These are phyloP conservation scores for Bombus vancouverensis DNA, from an alignment of 1,140 invertebrate species.

Conservation along the genomic window DNA sequence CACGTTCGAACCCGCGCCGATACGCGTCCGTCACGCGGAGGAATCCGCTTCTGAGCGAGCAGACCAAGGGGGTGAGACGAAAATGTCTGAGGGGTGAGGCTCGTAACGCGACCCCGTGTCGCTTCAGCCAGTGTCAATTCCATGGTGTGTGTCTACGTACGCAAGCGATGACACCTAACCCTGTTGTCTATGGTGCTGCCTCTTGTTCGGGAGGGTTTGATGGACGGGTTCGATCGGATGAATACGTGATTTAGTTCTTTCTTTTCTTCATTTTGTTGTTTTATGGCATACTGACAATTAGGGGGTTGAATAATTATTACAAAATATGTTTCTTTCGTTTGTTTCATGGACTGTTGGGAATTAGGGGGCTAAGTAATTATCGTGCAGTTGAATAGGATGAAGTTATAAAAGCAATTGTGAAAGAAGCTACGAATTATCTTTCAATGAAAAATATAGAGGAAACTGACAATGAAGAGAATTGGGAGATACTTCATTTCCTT, in stretches of 20 bases:
- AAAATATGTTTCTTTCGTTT: background rate
- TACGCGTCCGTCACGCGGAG: slow-evolving; percentile 29
- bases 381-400: too few relatives aligned
- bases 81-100: slow-evolving; percentile 38
- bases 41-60: slow-evolving; percentile 32
- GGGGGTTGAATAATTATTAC: background rate
- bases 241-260: background rate
- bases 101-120: slow-evolving; percentile 73
- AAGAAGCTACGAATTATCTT: too few relatives aligned
- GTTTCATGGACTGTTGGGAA: too few relatives aligned
- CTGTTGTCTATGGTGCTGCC: slow-evolving; percentile 11
- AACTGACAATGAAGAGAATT: too few relatives aligned
- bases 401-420: too few relatives aligned
- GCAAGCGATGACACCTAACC: slow-evolving; percentile 48
- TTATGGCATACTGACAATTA: too few relatives aligned
- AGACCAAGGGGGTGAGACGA: slow-evolving; percentile 28
- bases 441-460: too few relatives aligned
- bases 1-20: slow-evolving; percentile 12
- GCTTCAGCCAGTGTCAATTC: slow-evolving; percentile 75
- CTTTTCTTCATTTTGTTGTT: background rate
- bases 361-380: too few relatives aligned
- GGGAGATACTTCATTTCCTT: too few relatives aligned
- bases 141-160: slow-evolving; percentile 56
- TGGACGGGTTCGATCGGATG: background rate
- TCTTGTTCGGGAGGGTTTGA: background rate